Base-by-base conservation (phyloP, 2,797 vertebrate genomes). In the Pogonophryne albipinna region DNA sequence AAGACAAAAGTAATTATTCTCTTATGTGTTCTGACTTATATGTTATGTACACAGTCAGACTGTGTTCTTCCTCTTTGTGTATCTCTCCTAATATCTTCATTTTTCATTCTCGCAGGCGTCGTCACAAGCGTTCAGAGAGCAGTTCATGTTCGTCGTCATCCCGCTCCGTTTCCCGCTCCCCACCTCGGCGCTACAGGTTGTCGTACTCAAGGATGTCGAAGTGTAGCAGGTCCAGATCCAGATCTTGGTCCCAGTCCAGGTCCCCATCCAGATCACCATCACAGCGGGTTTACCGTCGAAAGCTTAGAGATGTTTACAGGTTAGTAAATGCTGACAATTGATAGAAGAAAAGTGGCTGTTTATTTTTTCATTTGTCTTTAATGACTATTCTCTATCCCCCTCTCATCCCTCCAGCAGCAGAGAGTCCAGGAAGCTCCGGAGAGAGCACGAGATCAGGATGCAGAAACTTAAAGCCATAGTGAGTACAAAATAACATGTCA, bases 381-480 rank as follows among this genome's bases (percentile, higher is more conserved):
- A 41, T 14, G 11, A 15, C 14, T 47, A 1, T 71, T 47, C 8
- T 2, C 15, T 14, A 9, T 71, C 10, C 64, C 56, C 17, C 15
- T 55, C 41, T 57, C n/a, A 45, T 49, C 68, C 6, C 0, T 31
- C 1, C 79, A 86, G 84, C 77, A 85, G 85, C 80, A 80, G 84
- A 57, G 89, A 91, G 65, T 83, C 89, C 66, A 87, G 85, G 53
- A 89, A 81, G 61, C 76, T 85, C 16, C 79, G 71, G 70, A 84
- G 79, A 53, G 88, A 89, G 55, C 90, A 89, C 0, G 89, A 94
- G 49, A 65, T 81, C 3, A 85, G 87, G 74, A 83, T 87, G 7
- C 90, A 91, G 60, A 95, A 95, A 84, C 93, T 95, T 5, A 94
- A 91, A 92, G 94, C 95, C 55, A 95, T 95, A 52, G 94, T 96